Base-by-base conservation (phyloP, 2,113 vertebrate species). In the Rhinogobius similis region DNA sequence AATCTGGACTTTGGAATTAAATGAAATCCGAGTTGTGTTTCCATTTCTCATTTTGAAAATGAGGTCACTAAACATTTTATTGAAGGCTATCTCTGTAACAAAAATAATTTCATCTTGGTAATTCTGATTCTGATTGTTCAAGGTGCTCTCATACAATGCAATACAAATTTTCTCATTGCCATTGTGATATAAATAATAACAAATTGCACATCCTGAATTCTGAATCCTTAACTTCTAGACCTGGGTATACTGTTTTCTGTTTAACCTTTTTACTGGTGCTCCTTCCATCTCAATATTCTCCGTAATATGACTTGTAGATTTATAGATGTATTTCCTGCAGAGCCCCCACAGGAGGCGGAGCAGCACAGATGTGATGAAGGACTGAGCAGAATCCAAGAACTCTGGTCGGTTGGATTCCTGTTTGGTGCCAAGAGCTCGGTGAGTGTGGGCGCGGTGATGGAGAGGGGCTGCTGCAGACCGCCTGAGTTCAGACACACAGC, bases 361-460 rank as follows among this genome's bases (percentile, higher is more conserved):
- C 82, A 73, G 86, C 82, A 73, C 80, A 89, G 83, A 83, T 88
- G 84, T 89, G 81, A 83, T 84, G 82, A 86, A 90, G 76, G 77
- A 52, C 76, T 75, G 70, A 82, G 78, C 82, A 67, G 55, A 83
- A 75, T 89, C 83, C 82, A 86, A 84, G 75, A 81, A 66, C 73
- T 82, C 75, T 80, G 84, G 77, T 73, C 58, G 44, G 48, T 14
- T 53, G 52, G 75, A 44, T 71, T 76, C 66, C 65, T 27, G 14
- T 20, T 71, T 72, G 36, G 72, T 84, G 84, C 86, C 82, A 87
- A 77, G 77, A 86, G 67, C 72, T 62, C 61, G 0, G 12, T 69
- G 78, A 82, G 68, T 56, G 69, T 74, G 71, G 62, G 64, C 71
- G 66, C 41, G 62, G 56, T 62, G 63, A 62, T 48, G 52, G 26